phyloP scores from a whole-genome alignment of 2,888 invertebrate genomes.

The Aporophyla nigra region DNA sequence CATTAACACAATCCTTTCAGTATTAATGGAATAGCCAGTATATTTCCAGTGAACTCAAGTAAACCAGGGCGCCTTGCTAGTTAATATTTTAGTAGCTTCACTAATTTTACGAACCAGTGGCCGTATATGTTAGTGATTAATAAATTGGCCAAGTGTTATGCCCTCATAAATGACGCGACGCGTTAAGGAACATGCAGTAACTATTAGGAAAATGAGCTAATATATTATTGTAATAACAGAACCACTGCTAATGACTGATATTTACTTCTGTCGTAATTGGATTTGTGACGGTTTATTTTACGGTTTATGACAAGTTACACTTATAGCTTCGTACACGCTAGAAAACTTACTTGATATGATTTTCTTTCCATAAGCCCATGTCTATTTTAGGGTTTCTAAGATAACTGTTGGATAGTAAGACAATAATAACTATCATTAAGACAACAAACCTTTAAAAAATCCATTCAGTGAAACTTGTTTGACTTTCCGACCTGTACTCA shows the following conservation, averaged over 20 bases:
- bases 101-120: constrained; percentile 47
- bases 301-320: background rate
- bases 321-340: background rate
- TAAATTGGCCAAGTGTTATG: constrained; percentile 48
- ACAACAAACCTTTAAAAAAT: background rate
- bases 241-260: constrained; percentile 17
- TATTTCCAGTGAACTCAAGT: constrained; percentile 43
- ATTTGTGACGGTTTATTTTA: background rate
- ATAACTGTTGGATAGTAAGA: background rate
- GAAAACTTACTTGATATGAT: background rate
- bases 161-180: constrained; percentile 48
- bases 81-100: constrained; percentile 51
- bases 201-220: constrained; percentile 47
- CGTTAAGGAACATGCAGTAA: constrained; percentile 32
- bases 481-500: too few species aligned
- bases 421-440: too few species aligned
- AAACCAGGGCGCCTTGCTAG: constrained; percentile 32
- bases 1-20: background rate
- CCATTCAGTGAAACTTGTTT: background rate
- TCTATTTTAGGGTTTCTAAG: background rate
- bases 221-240: constrained; percentile 34
- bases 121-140: constrained; percentile 47
- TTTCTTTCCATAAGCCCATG: too few species aligned
- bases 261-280: constrained; percentile 30
- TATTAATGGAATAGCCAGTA: background rate